Conservation (phyloP, 2,113 vertebrate genomes). For the Lophotis ruficrista region DNA sequence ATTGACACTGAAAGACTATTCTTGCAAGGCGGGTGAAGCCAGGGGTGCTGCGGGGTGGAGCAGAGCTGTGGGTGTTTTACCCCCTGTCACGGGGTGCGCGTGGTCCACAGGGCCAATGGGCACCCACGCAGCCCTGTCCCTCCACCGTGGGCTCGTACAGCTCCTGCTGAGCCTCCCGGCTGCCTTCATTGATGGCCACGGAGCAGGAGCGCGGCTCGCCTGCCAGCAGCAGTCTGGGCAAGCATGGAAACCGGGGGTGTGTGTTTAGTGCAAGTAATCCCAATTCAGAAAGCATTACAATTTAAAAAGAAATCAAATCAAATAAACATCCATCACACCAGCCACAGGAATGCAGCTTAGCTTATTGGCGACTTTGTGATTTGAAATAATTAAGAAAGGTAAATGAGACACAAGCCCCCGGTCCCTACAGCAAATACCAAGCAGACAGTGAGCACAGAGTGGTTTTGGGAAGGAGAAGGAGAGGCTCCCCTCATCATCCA, state of each 20-base stretch:
- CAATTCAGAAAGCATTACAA: background rate
- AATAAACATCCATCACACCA: background rate
- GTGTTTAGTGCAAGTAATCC: background rate
- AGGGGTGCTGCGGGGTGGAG: background rate
- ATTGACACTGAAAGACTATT: background rate
- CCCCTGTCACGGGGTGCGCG: accelerated
- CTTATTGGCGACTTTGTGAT: background rate
- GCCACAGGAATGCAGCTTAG: slow-evolving; percentile 37
- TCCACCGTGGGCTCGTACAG: accelerated
- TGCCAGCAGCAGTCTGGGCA: background rate
- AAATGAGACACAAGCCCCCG: background rate
- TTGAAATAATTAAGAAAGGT: slow-evolving; percentile 31
- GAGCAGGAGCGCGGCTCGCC: background rate
- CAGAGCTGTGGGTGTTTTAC: background rate
- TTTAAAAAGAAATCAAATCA: background rate
- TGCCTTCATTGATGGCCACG: background rate
- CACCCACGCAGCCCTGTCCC: background rate
- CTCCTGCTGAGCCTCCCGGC: background rate
- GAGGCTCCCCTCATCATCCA: too few species aligned
- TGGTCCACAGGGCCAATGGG: background rate
- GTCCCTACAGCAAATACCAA: background rate
- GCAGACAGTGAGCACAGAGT: background rate
- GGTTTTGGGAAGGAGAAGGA: background rate
- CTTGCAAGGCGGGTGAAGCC: background rate
- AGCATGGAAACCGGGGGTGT: background rate